phyloP scores from a whole-genome alignment of 2,888 invertebrate species.

The Lasioglossum calceatum region DNA sequence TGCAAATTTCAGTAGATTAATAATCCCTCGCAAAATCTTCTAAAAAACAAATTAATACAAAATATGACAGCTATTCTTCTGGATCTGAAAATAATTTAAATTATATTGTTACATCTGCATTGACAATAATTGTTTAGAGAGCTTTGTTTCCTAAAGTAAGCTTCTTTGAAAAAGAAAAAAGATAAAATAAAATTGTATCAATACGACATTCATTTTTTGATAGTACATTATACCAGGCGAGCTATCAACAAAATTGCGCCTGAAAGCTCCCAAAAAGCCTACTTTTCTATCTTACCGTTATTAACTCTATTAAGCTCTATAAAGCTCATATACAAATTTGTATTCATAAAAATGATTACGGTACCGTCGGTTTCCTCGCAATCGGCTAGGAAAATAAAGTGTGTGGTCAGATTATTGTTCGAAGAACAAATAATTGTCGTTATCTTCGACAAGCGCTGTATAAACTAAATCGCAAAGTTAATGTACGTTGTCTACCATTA shows the following conservation, averaged over 20 bases:
- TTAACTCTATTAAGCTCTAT: conserved; percentile 1
- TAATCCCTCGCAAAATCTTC: neutral
- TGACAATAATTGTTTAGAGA: neutral
- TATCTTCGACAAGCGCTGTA: neutral
- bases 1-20: neutral
- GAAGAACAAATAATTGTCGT: neutral
- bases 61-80: neutral
- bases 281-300: neutral
- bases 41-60: neutral
- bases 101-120: neutral
- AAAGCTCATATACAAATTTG: neutral
- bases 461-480: neutral
- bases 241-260: neutral
- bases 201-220: neutral
- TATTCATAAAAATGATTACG: neutral
- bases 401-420: neutral
- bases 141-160: neutral
- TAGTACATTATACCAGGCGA: neutral
- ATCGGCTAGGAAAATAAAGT: neutral
- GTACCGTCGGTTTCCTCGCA: neutral
- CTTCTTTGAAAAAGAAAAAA: neutral
- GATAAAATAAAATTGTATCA: neutral
- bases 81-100: neutral
- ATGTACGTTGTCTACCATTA: neutral
- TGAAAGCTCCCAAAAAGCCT: conserved; percentile 2